These are phyloP conservation scores for Plagiodera versicolora DNA, from an alignment of 2,888 invertebrate species.

Conservation along the genomic window DNA sequence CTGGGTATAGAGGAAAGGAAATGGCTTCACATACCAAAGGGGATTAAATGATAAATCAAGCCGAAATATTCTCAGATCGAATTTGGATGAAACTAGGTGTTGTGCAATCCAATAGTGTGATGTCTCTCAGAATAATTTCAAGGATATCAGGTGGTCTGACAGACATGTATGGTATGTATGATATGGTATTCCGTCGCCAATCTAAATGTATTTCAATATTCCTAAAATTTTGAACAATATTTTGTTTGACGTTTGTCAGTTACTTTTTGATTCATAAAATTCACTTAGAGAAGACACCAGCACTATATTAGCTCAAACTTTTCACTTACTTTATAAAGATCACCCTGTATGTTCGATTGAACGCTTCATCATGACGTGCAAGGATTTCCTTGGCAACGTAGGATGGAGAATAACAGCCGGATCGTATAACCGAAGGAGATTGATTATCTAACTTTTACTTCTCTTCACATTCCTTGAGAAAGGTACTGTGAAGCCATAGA, in stretches of 20 bases:
- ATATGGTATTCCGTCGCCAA: too few relatives aligned
- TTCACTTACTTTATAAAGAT: too few relatives aligned
- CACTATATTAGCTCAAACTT: too few relatives aligned
- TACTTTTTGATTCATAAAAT: too few relatives aligned
- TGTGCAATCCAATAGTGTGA: not conserved
- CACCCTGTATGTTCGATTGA: not conserved
- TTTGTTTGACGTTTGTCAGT: too few relatives aligned
- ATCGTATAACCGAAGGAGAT: not conserved
- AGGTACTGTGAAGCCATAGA: too few relatives aligned
- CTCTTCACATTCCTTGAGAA: not conserved
- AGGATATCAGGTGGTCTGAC: not conserved
- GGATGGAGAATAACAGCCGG: not conserved
- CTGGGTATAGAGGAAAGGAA: slow-evolving; percentile 31
- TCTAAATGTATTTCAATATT: too few relatives aligned
- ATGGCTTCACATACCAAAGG: not conserved
- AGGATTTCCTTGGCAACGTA: not conserved
- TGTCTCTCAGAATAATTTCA: not conserved
- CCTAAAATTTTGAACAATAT: too few relatives aligned
- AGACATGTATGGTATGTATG: too few relatives aligned
- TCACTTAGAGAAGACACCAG: too few relatives aligned
- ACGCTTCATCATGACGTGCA: not conserved
- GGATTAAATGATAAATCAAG: slow-evolving; percentile 4
- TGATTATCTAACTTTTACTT: not conserved
- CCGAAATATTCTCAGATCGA: slow-evolving; percentile 4
- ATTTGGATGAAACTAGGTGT: not conserved